Conservation (phyloP, 2,888 invertebrate genomes). For the Plagiodera versicolora region DNA sequence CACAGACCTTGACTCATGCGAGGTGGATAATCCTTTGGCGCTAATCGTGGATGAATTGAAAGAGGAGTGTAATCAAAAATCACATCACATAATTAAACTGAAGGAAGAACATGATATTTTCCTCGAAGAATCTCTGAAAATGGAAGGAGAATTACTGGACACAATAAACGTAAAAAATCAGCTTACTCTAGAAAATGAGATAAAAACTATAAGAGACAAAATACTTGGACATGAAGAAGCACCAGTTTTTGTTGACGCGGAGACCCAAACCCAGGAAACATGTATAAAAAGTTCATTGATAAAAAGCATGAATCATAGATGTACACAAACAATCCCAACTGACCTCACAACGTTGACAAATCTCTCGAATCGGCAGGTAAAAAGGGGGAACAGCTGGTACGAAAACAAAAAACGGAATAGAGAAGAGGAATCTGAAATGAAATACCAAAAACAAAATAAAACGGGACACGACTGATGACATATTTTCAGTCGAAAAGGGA, state of each 20-base stretch:
- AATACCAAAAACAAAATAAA: slow-evolving; percentile 9
- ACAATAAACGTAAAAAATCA: slow-evolving; percentile 9
- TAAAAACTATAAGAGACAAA: slow-evolving; percentile 2
- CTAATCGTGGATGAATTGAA: slow-evolving; percentile 9
- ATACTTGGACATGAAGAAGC: neutral
- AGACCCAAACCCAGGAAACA: slow-evolving; percentile 11
- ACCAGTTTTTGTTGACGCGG: slow-evolving; percentile 6
- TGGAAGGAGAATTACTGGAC: slow-evolving; percentile 8
- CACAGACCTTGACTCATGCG: slow-evolving; percentile 9
- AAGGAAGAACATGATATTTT: slow-evolving; percentile 9
- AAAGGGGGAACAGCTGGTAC: neutral
- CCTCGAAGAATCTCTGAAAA: slow-evolving; percentile 12
- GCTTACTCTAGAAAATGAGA: slow-evolving; percentile 4
- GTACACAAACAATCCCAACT: slow-evolving; percentile 10
- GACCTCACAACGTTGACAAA: slow-evolving; percentile 9
- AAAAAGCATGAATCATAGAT: neutral
- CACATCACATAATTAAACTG: slow-evolving; percentile 9
- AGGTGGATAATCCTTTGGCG: slow-evolving; percentile 4
- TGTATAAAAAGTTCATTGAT: slow-evolving; percentile 10
- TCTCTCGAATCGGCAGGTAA: neutral
- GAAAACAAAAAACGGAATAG: slow-evolving; percentile 4
- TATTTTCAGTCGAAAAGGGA: slow-evolving; percentile 5
- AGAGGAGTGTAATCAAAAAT: slow-evolving; percentile 8
- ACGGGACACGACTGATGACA: neutral
- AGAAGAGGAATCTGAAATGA: slow-evolving; percentile 4